Conservation (phyloP, 2,113 vertebrate genomes). For the Chaetodon trifascialis region DNA sequence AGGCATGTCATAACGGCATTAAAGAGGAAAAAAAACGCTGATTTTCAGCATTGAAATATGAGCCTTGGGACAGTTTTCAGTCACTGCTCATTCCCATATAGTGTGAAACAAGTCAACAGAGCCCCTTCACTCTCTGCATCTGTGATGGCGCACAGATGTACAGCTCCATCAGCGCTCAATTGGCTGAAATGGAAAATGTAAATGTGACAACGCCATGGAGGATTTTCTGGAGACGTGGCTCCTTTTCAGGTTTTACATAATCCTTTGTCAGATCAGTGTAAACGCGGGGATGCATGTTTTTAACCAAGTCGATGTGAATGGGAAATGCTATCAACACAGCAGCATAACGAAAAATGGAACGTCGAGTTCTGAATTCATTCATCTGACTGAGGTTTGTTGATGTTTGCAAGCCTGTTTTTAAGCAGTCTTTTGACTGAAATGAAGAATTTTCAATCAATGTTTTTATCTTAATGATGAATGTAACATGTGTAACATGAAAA, state of each 20-base stretch:
- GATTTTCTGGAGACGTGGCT: constrained; percentile 49
- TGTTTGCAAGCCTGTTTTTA: too few relatives aligned
- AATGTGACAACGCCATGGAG: constrained; percentile 54
- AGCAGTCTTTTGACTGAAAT: too few relatives aligned
- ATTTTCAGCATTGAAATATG: constrained; percentile 36
- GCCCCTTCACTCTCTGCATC: constrained; percentile 19
- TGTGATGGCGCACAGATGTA: constrained; percentile 34
- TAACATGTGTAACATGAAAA: too few relatives aligned
- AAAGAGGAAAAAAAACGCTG: constrained; percentile 22
- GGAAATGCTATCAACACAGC: constrained; percentile 33
- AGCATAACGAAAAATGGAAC: neutral
- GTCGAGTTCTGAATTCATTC: neutral
- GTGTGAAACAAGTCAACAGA: constrained; percentile 39
- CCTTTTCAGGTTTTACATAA: constrained; percentile 53
- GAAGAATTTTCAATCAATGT: too few relatives aligned
- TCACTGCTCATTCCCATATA: constrained; percentile 5
- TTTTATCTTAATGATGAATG: too few relatives aligned
- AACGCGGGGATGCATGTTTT: constrained; percentile 28
- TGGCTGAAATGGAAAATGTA: constrained; percentile 16
- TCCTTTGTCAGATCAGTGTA: constrained; percentile 29
- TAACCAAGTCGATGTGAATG: constrained; percentile 20
- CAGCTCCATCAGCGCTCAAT: constrained; percentile 35
- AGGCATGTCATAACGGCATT: constrained; percentile 42
- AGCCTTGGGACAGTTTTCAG: constrained; percentile 27
- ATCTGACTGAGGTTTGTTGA: neutral